Evolutionary conservation across 2,888 invertebrate species (phyloP), one percentile per base, ranked within the genome.

Genomic region (Cyclophora punctaria): DNA sequence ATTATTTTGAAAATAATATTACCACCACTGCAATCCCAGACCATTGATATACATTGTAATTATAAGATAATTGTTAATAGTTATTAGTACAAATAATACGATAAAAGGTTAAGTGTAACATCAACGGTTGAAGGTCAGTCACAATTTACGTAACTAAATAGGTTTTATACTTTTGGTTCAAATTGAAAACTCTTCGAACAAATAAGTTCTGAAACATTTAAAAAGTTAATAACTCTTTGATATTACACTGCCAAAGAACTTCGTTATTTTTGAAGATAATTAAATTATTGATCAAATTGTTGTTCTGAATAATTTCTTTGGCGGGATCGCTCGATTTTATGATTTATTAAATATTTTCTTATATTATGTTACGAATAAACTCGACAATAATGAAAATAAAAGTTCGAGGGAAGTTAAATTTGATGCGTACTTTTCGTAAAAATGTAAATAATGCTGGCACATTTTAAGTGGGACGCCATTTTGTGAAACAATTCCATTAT

Each of bases 241-340:
- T 75, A 71, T 78, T 74, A 73, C 78, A 71, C 59, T 60, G 70
- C 70, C 75, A 74, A 73, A 71, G 71, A 72, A 69, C 59, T 64
- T 71, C 57, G 66, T 70, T 73, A 72, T 66, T 67, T 69, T 66
- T 50, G 53, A 67, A 66, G 58, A 64, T 66, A 62, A 63, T 69
- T 67, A 59, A 62, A 60, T 69, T 65, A 70, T 63, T 67, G 59
- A 64, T 69, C 63, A 63, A 66, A 60, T 61, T 68, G 62, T 67
- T 66, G 47, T 51, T 50, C 51, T 64, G 60, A 57, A 63, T 64
- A 62, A 66, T 56, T 67, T 70, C 67, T 71, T 71, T 70, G 75
- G 69, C 72, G 49, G 54, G 53, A 64, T 69, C 70, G 66, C 70
- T 75, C 80, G 74, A 79, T 74, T 75, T 75, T 71, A 73, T 73